These are phyloP conservation scores for Dendronephthya gigantea DNA, from an alignment of 64 coral and sea anemone species.

Conservation along the genomic window DNA sequence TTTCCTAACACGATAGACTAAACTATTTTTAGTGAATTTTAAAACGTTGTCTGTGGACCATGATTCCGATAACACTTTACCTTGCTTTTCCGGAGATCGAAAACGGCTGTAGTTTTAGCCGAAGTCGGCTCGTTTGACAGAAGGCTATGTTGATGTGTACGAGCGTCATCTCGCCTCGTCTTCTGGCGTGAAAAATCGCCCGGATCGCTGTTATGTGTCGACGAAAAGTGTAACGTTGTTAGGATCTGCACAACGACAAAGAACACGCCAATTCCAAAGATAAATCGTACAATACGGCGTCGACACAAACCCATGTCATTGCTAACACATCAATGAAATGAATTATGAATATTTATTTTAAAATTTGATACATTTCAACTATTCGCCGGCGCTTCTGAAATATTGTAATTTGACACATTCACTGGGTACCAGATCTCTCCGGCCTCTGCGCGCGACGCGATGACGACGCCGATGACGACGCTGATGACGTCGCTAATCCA, in stretches of 20 bases:
- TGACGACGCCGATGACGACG: neutral
- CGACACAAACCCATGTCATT: neutral
- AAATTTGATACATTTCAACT: neutral
- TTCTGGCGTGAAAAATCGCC: conserved; percentile 35
- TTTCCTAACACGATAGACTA: neutral
- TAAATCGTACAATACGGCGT: conserved; percentile 73
- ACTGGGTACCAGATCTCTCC: neutral
- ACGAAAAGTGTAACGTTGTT: conserved; percentile 80
- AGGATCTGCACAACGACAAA: conserved; percentile 79
- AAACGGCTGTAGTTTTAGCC: neutral
- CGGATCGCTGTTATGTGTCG: conserved; percentile 63
- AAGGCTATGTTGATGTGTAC: neutral
- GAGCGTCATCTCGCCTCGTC: neutral
- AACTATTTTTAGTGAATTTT: neutral
- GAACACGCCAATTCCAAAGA: conserved; percentile 57
- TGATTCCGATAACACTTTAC: neutral
- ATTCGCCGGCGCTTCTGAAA: neutral
- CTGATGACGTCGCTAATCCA: no score
- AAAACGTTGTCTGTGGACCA: neutral
- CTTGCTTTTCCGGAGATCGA: neutral
- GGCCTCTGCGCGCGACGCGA: no score
- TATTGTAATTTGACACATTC: neutral
- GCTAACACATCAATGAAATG: neutral
- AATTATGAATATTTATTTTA: neutral
- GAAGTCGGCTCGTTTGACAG: neutral